A percentile compares a stretch with the other conserved stretches of the same genome.
Evolutionary conservation across 1,140 invertebrate species (phyloP).

Genomic region (Bathynomus jamesi): DNA sequence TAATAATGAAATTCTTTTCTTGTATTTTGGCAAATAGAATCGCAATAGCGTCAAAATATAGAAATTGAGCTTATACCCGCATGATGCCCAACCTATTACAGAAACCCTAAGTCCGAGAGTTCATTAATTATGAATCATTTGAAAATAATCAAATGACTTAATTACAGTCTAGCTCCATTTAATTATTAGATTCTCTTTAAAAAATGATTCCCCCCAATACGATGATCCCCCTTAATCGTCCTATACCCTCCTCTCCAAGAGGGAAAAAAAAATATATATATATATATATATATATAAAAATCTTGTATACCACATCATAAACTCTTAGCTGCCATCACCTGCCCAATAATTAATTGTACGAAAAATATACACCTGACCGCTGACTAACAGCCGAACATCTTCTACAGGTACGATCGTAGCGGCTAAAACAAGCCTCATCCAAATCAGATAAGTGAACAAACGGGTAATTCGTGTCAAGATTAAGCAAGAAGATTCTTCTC

Average conservation of each 20-base stretch:
- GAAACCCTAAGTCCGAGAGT: background rate
- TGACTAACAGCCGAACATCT: too few relatives aligned
- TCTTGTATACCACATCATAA: background rate
- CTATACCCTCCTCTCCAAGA: too few relatives aligned
- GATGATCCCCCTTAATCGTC: too few relatives aligned
- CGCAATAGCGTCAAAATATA: background rate
- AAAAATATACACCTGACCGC: background rate
- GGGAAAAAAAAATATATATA: constrained; percentile 3
- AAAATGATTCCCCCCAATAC: too few relatives aligned
- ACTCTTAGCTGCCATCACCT: background rate
- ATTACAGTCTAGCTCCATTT: background rate
- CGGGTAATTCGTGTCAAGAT: background rate
- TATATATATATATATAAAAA: background rate
- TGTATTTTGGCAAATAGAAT: background rate
- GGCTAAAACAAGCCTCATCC: too few relatives aligned
- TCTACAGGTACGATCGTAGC: too few relatives aligned
- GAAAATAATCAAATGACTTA: background rate
- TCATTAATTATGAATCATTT: background rate
- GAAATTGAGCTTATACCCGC: too few relatives aligned
- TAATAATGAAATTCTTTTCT: too few relatives aligned
- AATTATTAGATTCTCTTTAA: background rate
- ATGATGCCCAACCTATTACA: background rate
- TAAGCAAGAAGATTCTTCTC: background rate
- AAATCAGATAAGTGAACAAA: background rate
- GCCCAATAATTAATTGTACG: background rate